These are phyloP conservation scores for Nymphalis polychloros DNA, from an alignment of 2,888 invertebrate species.

Conservation along the genomic window DNA sequence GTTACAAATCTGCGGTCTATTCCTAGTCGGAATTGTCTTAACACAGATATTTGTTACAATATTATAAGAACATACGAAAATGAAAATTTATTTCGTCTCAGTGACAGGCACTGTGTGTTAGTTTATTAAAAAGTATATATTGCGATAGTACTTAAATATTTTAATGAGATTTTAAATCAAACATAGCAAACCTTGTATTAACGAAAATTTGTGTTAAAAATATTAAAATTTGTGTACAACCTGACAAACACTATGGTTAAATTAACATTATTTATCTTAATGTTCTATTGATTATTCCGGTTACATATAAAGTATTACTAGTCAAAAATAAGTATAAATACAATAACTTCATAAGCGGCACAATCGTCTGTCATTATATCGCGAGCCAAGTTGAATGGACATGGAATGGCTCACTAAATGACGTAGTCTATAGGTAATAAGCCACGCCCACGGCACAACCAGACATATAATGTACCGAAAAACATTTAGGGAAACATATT, in stretches of 20 bases:
- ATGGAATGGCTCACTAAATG: constrained; percentile 34
- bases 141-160: too few relatives aligned
- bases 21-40: background rate
- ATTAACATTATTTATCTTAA: too few relatives aligned
- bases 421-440: constrained; percentile 22
- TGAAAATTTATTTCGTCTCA: too few relatives aligned
- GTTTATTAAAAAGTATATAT: too few relatives aligned
- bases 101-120: too few relatives aligned
- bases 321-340: constrained; percentile 10
- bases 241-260: too few relatives aligned
- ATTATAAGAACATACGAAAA: background rate
- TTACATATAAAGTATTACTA: background rate
- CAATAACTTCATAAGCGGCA: constrained; percentile 23
- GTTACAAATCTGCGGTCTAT: background rate
- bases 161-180: too few relatives aligned
- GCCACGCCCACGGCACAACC: constrained; percentile 17
- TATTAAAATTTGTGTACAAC: too few relatives aligned
- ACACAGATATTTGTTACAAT: background rate
- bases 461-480: constrained; percentile 22
- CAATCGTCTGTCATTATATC: constrained; percentile 25
- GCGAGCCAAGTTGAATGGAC: constrained; percentile 36
- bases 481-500: constrained; percentile 1
- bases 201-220: too few relatives aligned
- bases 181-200: too few relatives aligned
- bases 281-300: too few relatives aligned